Evolutionary conservation across 2,888 invertebrate genomes (phyloP).

Genomic region (Aphodius sticticus): DNA sequence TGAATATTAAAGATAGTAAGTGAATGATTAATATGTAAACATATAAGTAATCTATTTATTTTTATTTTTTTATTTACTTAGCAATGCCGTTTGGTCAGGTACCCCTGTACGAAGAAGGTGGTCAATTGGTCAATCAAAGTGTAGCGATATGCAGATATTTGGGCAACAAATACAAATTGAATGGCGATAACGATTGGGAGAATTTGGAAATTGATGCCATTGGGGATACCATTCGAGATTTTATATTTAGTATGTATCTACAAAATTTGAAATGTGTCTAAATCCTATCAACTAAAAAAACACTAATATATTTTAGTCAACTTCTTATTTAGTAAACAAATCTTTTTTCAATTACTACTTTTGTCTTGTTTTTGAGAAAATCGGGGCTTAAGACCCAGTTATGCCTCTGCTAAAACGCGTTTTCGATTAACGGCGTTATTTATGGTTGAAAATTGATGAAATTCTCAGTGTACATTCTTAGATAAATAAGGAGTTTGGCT

Average conservation of each 20-base stretch:
- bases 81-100: slow-evolving; percentile 69
- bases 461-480: too few relatives aligned
- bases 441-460: too few relatives aligned
- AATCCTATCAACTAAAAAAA: too few relatives aligned
- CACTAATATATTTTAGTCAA: too few relatives aligned
- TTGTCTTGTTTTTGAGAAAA: too few relatives aligned
- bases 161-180: slow-evolving; percentile 65
- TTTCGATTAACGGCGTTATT: too few relatives aligned
- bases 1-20: slow-evolving; percentile 28
- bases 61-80: slow-evolving; percentile 46
- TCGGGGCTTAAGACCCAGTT: too few relatives aligned
- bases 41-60: background rate
- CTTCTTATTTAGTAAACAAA: too few relatives aligned
- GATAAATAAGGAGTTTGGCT: too few relatives aligned
- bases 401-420: too few relatives aligned
- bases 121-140: slow-evolving; percentile 67
- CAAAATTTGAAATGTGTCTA: too few relatives aligned
- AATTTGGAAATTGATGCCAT: slow-evolving; percentile 67
- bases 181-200: slow-evolving; percentile 65
- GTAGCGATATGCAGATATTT: slow-evolving; percentile 67
- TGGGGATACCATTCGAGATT: slow-evolving; percentile 66
- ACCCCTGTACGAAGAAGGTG: slow-evolving; percentile 69
- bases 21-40: background rate
- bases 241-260: slow-evolving; percentile 45
- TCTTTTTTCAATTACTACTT: too few relatives aligned